Base-by-base conservation (phyloP, 2,797 vertebrate species). In the Manis crassicaudata region DNA sequence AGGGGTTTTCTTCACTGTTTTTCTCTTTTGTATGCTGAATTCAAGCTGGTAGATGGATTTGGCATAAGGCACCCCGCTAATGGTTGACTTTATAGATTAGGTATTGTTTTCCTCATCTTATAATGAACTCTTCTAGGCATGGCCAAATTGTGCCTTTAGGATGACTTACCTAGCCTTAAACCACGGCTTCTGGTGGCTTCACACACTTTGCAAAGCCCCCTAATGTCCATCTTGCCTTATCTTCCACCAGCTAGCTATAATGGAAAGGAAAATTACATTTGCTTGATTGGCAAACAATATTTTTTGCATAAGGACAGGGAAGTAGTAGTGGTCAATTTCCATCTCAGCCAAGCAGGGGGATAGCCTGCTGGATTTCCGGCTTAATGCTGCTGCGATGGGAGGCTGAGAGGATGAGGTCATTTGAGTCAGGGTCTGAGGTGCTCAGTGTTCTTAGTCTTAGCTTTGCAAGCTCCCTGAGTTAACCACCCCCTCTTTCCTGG, bases 41-140 rank as follows among this genome's bases (percentile, higher is more conserved):
- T 68, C 32, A 73, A 46, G 8, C 18, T 88, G 14, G n/a, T 7
- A 4, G 40, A 56, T 68, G 16, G 2, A 84, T 63, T 62, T 96
- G n/a, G 35, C 17, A 29, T 20, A 63, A 54, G 17, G 11, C 12
- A 35, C 5, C 17, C 68, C 3, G 62, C 23, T 77, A 62, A 60
- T 52, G 17, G 6, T 35, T 90, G 52, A 83, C 52, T 90, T 88
- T 46, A 92, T 50, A 90, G 40, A 46, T 58, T 7, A 79, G 4
- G 11, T 68, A 29, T 46, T 68, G 9, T 50, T 92, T 93, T 14
- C 32, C 43, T 79, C 50, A 40, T 10, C 43, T 85, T 77, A 77
- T 29, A 21, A 56, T 35, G 17, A 79, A 91, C 35, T 50, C 3
- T 56, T 79, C 62, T 14, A 76, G 77, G 73, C 73, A 40, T 54